Percentiles rank a stretch among this genome's conserved stretches.
Conservation (phyloP, 2,888 invertebrate genomes). For the Drosophila cognata region DNA sequence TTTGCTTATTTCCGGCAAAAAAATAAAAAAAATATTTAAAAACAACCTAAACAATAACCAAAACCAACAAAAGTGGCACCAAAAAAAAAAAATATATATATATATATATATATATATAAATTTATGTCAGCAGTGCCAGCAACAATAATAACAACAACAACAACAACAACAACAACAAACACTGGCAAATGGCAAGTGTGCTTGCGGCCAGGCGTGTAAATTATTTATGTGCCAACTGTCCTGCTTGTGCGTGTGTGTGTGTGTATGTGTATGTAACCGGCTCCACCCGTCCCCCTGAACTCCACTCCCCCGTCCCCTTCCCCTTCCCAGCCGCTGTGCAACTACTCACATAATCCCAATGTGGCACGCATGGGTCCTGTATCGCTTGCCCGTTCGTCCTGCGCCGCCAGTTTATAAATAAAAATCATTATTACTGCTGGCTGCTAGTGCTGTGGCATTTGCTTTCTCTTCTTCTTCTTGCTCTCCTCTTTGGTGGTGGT, state of each 20-base stretch:
- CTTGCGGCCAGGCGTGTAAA: conserved; percentile 62
- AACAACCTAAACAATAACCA: background rate
- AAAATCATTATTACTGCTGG: conserved; percentile 67
- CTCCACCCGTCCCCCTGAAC: background rate
- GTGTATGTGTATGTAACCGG: background rate
- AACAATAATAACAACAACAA: conserved; percentile 18
- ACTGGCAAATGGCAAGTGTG: conserved; percentile 28
- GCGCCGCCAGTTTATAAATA: conserved; percentile 69
- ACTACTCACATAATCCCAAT: conserved; percentile 36
- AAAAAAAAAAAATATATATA: background rate
- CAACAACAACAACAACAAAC: conserved; percentile 8
- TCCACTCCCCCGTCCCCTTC: too few species aligned
- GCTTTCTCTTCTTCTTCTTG: background rate
- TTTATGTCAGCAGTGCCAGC: conserved; percentile 70
- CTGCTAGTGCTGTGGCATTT: conserved; percentile 9
- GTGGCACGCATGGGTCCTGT: conserved; percentile 63
- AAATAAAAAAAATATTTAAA: background rate
- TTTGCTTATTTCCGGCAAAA: conserved; percentile 51
- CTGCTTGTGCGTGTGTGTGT: conserved; percentile 19
- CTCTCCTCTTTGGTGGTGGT: background rate
- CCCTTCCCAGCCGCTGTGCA: background rate
- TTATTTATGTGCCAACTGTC: conserved; percentile 78
- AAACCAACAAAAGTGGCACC: background rate
- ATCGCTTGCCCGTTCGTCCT: conserved; percentile 23
- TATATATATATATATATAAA: conserved; percentile 32